phyloP scores from a whole-genome alignment of 2,888 invertebrate species.

The Choreutis nemorana region DNA sequence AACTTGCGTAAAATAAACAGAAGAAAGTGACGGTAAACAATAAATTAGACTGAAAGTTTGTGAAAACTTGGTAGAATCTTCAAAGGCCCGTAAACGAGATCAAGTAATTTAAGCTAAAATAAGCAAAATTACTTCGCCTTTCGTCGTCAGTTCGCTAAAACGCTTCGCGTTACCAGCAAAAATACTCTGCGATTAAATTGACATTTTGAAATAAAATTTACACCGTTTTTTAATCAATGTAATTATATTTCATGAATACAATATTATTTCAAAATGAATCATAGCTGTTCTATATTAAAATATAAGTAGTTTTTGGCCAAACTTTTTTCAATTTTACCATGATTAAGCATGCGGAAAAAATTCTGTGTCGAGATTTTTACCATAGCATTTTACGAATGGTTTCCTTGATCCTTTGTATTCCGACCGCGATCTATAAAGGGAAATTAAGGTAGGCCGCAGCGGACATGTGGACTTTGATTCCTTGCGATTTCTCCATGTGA shows the following conservation, averaged over 20 bases:
- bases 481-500: slow-evolving; percentile 36
- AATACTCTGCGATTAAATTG: too few relatives aligned
- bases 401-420: slow-evolving; percentile 46
- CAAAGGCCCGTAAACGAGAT: slow-evolving; percentile 59
- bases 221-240: too few relatives aligned
- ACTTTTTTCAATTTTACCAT: too few relatives aligned
- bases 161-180: too few relatives aligned
- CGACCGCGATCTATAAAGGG: slow-evolving; percentile 33
- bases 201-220: too few relatives aligned
- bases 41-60: slow-evolving; percentile 58
- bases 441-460: slow-evolving; percentile 54
- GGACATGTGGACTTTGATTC: slow-evolving; percentile 56
- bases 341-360: too few relatives aligned
- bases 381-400: slow-evolving; percentile 21
- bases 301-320: too few relatives aligned
- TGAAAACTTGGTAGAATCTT: slow-evolving; percentile 54
- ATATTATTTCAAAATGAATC: too few relatives aligned
- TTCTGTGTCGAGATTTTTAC: too few relatives aligned
- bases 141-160: slow-evolving; percentile 16
- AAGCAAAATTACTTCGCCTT: slow-evolving; percentile 55
- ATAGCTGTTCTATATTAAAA: too few relatives aligned
- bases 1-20: slow-evolving; percentile 41
- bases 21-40: slow-evolving; percentile 54
- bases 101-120: slow-evolving; percentile 59
- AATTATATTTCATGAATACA: too few relatives aligned